phyloP scores from a whole-genome alignment of 2,113 vertebrate species.

The Procapra przewalskii region DNA sequence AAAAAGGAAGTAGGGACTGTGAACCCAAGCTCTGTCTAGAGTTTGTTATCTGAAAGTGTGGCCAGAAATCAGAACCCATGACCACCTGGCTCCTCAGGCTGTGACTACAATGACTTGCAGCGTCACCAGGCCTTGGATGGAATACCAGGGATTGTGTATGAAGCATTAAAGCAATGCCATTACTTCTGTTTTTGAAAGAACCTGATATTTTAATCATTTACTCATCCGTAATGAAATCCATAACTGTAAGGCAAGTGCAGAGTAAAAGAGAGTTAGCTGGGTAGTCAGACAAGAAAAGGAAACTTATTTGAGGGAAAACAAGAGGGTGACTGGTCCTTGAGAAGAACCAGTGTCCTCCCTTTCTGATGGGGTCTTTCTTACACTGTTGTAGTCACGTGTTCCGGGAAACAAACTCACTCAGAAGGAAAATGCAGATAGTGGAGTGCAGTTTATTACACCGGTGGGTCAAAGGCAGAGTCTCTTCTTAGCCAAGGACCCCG shows the following conservation, averaged over 20 bases:
- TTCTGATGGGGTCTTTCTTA: background rate
- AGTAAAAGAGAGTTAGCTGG: background rate
- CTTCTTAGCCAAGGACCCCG: background rate
- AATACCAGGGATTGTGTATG: background rate
- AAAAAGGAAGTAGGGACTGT: background rate
- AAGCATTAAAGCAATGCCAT: background rate
- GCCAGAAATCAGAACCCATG: background rate
- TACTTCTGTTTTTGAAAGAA: background rate
- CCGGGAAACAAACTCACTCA: background rate
- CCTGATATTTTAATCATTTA: background rate
- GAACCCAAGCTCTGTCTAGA: background rate
- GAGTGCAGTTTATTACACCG: background rate
- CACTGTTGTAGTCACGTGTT: background rate
- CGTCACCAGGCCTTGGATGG: background rate
- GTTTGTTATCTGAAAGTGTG: background rate
- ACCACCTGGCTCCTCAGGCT: too few species aligned
- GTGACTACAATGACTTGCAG: rapidly evolving
- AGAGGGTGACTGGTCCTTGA: background rate
- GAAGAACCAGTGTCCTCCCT: background rate
- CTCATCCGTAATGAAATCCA: background rate
- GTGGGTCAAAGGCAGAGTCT: background rate
- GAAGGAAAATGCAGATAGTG: background rate
- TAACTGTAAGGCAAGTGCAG: background rate
- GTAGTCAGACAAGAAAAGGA: background rate
- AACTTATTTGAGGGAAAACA: background rate